Base-by-base conservation (phyloP, 2,797 vertebrate genomes). In the Oreortyx pictus region DNA sequence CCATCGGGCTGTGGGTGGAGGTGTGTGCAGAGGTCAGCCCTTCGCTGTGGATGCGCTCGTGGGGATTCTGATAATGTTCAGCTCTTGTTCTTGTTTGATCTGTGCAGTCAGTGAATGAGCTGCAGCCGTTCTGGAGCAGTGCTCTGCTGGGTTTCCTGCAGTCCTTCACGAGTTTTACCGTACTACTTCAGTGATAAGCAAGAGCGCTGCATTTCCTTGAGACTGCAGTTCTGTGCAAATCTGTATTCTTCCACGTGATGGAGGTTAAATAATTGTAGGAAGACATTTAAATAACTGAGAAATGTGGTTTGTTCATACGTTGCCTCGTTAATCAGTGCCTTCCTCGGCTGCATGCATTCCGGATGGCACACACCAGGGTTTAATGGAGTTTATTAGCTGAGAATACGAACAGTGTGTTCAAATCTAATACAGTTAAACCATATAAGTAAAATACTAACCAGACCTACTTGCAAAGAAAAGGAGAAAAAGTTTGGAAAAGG, bases 201-300 rank as follows among this genome's bases (percentile, higher is more conserved):
- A 95, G 94, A 84, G 88, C 79, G 90, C 81, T 82, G 84, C 88
- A 66, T 82, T 96, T 96, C 92, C 89, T 78, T 89, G 78, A 50
- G 5, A 79, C n/a, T 49, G 9, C 67, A 82, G 52, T 76, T 93
- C 74, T 1, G 3, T 19, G 68, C 94, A 95, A 93, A 94, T 92
- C 76, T 6, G 13, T 60, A 50, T 83, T 97, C 97, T 96, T 89
- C 76, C 47, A 94, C 5, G 24, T 88, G 77, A 86, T 91, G 94
- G 92, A 96, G 88, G 90, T 79, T 92, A 89, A 96, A 88, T 83
- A 86, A 81, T 95, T 96, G 91, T 93, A 96, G 95, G 93, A 94
- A 94, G 96, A 92, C 90, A 81, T 85, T 93, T 94, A 90, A 79
- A 71, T 81, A 94, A 96, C 85, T 90, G 49, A 95, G 84, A 96